Percentiles rank a stretch among this genome's conserved stretches.
These are phyloP conservation scores for Bothrops jararaca DNA, from an alignment of 2,113 vertebrate species.

Conservation along the genomic window DNA sequence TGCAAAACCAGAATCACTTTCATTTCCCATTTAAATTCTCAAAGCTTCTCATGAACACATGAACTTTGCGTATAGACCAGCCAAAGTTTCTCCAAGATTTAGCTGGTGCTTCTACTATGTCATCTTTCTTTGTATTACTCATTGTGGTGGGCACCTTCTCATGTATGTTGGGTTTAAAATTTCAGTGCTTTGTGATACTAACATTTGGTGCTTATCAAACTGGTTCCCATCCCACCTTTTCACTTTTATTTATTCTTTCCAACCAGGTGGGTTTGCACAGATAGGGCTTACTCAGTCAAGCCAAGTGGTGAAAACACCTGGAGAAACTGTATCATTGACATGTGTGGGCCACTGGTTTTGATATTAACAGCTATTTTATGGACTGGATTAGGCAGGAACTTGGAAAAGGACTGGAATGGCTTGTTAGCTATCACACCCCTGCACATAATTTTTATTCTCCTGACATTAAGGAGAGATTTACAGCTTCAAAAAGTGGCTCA, in stretches of 20 bases:
- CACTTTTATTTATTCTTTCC: background rate
- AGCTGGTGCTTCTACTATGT: no score
- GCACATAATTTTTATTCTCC: background rate
- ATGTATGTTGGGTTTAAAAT: background rate
- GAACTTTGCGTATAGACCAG: background rate
- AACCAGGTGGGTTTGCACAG: background rate
- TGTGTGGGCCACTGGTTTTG: slow-evolving; percentile 38
- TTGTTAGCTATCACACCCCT: background rate
- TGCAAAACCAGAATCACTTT: background rate
- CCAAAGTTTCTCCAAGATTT: background rate
- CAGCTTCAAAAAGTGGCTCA: background rate
- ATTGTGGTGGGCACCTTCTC: background rate
- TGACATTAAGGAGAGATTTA: background rate
- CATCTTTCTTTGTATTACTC: background rate
- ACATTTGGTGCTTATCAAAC: no score
- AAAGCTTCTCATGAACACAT: background rate
- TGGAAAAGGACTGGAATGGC: background rate
- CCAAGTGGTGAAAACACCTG: background rate
- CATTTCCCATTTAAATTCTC: background rate
- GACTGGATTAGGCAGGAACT: background rate
- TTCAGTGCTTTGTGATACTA: background rate
- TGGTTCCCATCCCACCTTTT: background rate
- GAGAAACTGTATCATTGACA: background rate
- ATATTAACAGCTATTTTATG: background rate
- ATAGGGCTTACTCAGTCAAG: background rate